These are phyloP conservation scores for Melolontha melolontha DNA, from an alignment of 2,888 invertebrate species.

Conservation along the genomic window DNA sequence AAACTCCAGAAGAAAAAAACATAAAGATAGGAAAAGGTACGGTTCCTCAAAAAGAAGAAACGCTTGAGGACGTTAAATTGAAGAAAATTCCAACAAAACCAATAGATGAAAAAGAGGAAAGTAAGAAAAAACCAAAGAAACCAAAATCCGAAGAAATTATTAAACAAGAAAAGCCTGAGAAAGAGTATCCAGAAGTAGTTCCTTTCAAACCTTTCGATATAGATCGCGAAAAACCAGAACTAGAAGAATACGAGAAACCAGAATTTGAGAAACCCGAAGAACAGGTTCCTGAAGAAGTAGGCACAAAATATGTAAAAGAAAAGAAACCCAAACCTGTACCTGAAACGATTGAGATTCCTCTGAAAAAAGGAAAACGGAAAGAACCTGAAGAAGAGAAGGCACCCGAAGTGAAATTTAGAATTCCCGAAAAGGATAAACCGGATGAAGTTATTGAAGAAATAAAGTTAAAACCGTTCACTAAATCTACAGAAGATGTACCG, in stretches of 20 bases:
- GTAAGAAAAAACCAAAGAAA: constrained; percentile 43
- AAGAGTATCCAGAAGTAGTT: constrained; percentile 59
- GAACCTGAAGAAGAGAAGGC: constrained; percentile 52
- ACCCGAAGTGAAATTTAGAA: constrained; percentile 44
- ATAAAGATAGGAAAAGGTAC: constrained; percentile 65
- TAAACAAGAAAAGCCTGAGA: constrained; percentile 53
- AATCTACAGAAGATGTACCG: constrained; percentile 53
- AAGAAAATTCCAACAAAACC: constrained; percentile 63
- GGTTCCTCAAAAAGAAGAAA: constrained; percentile 59
- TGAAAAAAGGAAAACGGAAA: constrained; percentile 52
- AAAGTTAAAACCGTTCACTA: constrained; percentile 57
- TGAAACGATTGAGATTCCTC: constrained; percentile 42
- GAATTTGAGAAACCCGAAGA: constrained; percentile 56
- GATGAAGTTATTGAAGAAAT: constrained; percentile 53
- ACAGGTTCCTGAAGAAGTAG: constrained; percentile 50
- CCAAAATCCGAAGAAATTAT: constrained; percentile 39
- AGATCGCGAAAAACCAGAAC: constrained; percentile 61
- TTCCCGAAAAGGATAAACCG: constrained; percentile 57
- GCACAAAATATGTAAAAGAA: constrained; percentile 51
- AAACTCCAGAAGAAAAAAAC: constrained; percentile 59
- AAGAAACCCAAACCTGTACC: constrained; percentile 54
- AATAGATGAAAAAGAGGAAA: constrained; percentile 55
- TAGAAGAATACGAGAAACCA: constrained; percentile 59
- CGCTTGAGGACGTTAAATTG: constrained; percentile 57
- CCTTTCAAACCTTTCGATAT: constrained; percentile 63